phyloP scores from a whole-genome alignment of 2,888 invertebrate genomes.

The Sepioteuthis lessoniana region DNA sequence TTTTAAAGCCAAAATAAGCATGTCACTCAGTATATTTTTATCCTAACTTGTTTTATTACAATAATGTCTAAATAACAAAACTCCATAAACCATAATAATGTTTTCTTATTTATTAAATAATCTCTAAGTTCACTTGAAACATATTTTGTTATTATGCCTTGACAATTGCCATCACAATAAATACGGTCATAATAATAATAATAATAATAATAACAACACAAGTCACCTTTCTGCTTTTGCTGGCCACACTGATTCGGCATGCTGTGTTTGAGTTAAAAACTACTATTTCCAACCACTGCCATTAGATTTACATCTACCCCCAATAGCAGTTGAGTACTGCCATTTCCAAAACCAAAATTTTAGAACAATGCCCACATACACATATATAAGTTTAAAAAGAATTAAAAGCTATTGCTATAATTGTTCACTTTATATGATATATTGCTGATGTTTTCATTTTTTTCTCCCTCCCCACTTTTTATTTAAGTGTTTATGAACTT shows the following conservation, averaged over 20 bases:
- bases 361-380: not conserved
- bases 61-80: not conserved
- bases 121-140: not conserved
- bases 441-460: no score
- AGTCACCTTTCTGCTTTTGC: not conserved
- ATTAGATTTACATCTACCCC: not conserved
- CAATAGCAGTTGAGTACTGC: not conserved
- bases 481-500: not conserved
- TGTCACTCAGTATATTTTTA: not conserved
- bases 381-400: not conserved
- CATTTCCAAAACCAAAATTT: conserved; percentile 18
- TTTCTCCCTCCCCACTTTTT: no score
- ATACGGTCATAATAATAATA: not conserved
- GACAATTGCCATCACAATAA: not conserved
- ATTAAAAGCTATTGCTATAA: not conserved
- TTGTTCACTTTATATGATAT: not conserved
- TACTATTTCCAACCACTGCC: not conserved
- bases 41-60: no score
- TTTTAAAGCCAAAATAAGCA: not conserved
- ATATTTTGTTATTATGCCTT: not conserved
- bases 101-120: not conserved
- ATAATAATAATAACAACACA: not conserved
- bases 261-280: not conserved
- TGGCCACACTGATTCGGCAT: not conserved
- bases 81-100: not conserved